Conservation (phyloP, 2,113 vertebrate species). For the Dicaeum eximium region DNA sequence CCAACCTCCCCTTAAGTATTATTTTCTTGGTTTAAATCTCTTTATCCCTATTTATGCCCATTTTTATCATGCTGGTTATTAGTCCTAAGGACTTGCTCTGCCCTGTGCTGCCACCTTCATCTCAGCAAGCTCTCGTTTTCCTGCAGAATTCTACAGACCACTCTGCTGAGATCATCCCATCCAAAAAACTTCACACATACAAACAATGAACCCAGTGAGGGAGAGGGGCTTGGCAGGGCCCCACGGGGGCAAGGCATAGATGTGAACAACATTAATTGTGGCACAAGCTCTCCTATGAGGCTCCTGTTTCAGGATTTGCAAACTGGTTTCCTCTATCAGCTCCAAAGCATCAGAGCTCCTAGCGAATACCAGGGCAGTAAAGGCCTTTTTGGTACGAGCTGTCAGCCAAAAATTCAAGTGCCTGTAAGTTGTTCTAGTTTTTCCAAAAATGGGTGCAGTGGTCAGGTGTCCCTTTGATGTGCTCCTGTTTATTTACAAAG, state of each 20-base stretch:
- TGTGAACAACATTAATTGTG: background rate
- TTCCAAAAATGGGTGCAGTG: background rate
- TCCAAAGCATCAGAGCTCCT: background rate
- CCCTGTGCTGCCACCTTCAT: background rate
- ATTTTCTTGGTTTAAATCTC: constrained; percentile 9
- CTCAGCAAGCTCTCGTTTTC: background rate
- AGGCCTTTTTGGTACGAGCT: constrained; percentile 19
- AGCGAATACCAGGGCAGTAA: background rate
- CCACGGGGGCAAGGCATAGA: background rate
- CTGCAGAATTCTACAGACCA: background rate
- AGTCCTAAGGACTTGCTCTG: background rate
- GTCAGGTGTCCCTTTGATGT: constrained; percentile 57
- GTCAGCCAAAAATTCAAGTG: constrained; percentile 27
- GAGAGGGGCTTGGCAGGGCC: background rate
- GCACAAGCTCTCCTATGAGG: background rate
- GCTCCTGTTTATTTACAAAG: constrained; percentile 48
- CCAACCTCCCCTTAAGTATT: background rate
- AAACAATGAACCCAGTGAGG: background rate
- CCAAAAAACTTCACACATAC: background rate
- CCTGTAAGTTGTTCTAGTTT: background rate
- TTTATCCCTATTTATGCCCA: background rate
- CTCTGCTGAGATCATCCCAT: background rate
- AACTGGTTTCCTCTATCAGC: background rate
- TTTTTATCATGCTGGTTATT: background rate
- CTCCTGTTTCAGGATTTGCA: background rate